Evolutionary conservation across 2,888 invertebrate species (phyloP), one percentile per base, ranked within the genome.

Genomic region (Cosmorhoe ocellata): DNA sequence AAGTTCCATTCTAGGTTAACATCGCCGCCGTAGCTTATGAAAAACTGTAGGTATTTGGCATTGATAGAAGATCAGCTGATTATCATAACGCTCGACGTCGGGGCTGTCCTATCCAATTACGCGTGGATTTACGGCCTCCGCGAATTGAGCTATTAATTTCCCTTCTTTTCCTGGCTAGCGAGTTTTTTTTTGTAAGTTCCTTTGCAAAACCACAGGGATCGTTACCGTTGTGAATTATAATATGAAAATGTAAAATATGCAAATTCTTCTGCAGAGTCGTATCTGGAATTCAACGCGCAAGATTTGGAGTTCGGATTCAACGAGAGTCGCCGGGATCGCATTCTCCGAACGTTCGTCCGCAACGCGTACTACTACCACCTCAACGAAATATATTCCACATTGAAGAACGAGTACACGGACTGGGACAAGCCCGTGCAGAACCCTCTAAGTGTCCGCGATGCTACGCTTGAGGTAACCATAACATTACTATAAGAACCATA

Each of bases 301-400:
- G 95, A 95, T 81, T 93, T 97, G 77, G 95, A 97, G 91, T 95
- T 96, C 78, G 99, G 98, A 58, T 95, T 99, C 82, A 96, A 97
- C 84, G 96, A 97, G 85, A 95, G 95, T 59, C 91, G 96, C 53
- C 91, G 96, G 56, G 97, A 97, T 84, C 93, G 96, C 55, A 96
- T 97, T 75, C 91, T 97, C 66, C 92, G 98, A 87, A 98, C 97
- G 39, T 96, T 96, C 84, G 98, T 98, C 58, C 93, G 98, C 61
- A 99, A 99, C 90, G 95, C 98, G 50, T 99, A 96, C 87, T 95
- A 96, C 77, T 99, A 95, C 88, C 98, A 99, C 86, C 92, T 98
- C 67, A 97, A 97, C 85, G 98, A 98, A 91, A 97, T 97, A 74
- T 96, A 97, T 84, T 97, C 98, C 43, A 97, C 98, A 44, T 91